Evolutionary conservation across 2,888 invertebrate genomes (phyloP).

Genomic region (Dendrolimus houi): DNA sequence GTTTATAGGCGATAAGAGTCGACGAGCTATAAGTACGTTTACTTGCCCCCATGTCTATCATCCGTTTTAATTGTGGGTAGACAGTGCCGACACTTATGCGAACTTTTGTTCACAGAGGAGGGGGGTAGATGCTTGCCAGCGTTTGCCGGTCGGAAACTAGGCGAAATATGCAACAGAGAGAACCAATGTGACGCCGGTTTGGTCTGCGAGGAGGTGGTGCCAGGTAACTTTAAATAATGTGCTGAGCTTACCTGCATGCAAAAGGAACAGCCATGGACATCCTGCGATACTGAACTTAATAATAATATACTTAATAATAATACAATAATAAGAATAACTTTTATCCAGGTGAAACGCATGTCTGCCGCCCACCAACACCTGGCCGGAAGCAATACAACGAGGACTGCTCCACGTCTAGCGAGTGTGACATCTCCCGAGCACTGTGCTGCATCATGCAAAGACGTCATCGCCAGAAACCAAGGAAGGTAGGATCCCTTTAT

Average conservation of each 20-base stretch:
- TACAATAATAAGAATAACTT: no score
- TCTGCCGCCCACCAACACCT: conserved; percentile 86
- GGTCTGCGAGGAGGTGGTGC: conserved; percentile 83
- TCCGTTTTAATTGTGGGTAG: no score
- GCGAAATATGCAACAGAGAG: conserved; percentile 88
- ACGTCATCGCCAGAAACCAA: conserved; percentile 88
- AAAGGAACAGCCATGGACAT: no score
- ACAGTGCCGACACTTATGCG: no score
- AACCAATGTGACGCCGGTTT: conserved; percentile 91
- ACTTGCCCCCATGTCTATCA: no score
- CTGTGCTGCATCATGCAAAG: conserved; percentile 92
- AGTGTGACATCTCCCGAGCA: conserved; percentile 90
- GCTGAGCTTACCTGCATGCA: no score
- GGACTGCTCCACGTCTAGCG: conserved; percentile 87
- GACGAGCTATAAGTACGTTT: no score
- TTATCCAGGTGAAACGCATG: conserved; percentile 75
- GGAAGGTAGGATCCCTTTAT: conserved; percentile 77
- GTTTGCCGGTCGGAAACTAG: conserved; percentile 82
- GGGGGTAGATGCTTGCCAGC: conserved; percentile 65
- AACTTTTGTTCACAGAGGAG: conserved; percentile 41
- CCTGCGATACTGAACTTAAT: no score
- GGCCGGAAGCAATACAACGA: conserved; percentile 91
- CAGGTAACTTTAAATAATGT: conserved; percentile 49
- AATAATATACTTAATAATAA: no score
- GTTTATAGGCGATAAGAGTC: no score